phyloP scores from a whole-genome alignment of 2,113 vertebrate genomes.

The Sceloporus tristichus region DNA sequence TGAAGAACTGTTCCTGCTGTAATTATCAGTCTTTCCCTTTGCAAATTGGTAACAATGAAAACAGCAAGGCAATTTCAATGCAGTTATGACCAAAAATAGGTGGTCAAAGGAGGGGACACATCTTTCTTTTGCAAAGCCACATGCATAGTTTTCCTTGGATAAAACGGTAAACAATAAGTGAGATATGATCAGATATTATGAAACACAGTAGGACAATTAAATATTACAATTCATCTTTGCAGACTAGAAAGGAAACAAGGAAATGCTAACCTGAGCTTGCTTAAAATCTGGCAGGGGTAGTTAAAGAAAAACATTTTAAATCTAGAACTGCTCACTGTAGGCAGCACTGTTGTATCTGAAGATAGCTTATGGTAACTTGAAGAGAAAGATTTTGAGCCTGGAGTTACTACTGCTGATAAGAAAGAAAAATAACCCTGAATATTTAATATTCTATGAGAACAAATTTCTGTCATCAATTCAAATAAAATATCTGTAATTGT shows the following conservation, averaged over 20 bases:
- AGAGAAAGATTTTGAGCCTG: not conserved
- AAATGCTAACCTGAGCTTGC: not conserved
- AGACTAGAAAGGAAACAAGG: not conserved
- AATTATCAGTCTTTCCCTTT: not conserved
- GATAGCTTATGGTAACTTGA: too few relatives aligned
- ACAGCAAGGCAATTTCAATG: not conserved
- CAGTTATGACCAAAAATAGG: not conserved
- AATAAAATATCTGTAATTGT: slow-evolving; percentile 20
- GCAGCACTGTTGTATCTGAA: not conserved
- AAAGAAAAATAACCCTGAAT: not conserved
- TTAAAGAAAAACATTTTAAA: not conserved
- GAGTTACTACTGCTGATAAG: slow-evolving; percentile 33
- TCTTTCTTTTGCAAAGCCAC: not conserved
- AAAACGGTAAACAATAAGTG: not conserved
- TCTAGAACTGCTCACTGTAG: not conserved
- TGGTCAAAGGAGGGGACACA: not conserved
- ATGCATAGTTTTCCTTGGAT: not conserved
- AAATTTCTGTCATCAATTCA: slow-evolving; percentile 18
- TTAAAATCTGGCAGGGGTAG: not conserved
- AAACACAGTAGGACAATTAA: not conserved
- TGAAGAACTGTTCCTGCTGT: not conserved
- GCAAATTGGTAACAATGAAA: not conserved
- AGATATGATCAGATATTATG: not conserved
- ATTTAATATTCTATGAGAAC: slow-evolving; percentile 39
- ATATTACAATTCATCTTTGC: too few relatives aligned